phyloP scores from a whole-genome alignment of 2,888 invertebrate species.

The Nomada goodeniana region DNA sequence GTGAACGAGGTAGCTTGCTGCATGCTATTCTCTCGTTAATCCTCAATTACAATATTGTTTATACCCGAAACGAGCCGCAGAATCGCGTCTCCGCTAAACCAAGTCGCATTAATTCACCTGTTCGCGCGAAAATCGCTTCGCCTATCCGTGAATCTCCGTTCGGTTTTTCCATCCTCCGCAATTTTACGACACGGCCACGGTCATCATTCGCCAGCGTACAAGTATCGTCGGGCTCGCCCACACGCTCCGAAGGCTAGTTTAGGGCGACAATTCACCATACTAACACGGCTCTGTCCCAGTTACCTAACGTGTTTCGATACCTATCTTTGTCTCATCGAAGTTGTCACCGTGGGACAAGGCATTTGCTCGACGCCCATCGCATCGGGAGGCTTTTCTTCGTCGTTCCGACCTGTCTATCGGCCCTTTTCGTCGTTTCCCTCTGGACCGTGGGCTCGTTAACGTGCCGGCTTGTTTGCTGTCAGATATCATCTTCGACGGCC shows the following conservation, averaged over 20 bases:
- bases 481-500: conserved; percentile 75
- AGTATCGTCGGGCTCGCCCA: not conserved
- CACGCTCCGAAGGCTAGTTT: conserved; percentile 18
- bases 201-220: not conserved
- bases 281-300: conserved; percentile 45
- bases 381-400: conserved; percentile 43
- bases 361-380: conserved; percentile 57
- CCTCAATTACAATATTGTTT: conserved; percentile 78
- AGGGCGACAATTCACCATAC: not conserved
- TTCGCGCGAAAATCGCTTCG: not conserved
- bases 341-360: conserved; percentile 64
- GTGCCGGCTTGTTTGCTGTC: conserved; percentile 76
- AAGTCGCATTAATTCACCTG: conserved; percentile 14
- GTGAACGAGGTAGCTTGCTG: conserved; percentile 63
- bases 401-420: conserved; percentile 55
- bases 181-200: not conserved
- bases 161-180: not conserved
- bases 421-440: conserved; percentile 60
- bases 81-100: conserved; percentile 34
- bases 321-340: conserved; percentile 53
- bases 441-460: conserved; percentile 74
- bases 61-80: conserved; percentile 70
- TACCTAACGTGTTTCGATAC: conserved; percentile 58
- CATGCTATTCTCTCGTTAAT: conserved; percentile 80
- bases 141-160: no score